Evolutionary conservation across 2,888 invertebrate species (phyloP), one percentile per base, ranked within the genome.

Genomic region (Hartigia nigra): DNA sequence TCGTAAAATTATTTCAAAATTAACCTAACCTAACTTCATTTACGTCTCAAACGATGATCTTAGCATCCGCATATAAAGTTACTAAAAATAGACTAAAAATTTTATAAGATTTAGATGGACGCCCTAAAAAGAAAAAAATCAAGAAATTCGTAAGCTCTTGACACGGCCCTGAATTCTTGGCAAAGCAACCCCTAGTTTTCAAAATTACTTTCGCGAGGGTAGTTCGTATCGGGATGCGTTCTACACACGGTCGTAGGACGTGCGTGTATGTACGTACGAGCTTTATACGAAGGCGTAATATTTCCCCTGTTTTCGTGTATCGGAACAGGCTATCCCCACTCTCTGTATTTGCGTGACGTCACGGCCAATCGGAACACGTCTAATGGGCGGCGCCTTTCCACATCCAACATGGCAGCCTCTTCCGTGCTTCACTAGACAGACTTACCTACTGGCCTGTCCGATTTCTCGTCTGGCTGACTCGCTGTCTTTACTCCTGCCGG

Each of bases 361-460:
- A 83, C 81, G 78, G 77, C 90, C 91, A 91, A 91, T 91, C 84
- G 85, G 84, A 82, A 81, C 79, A 83, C 83, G 85, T 85, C 86
- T 83, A 81, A 82, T 87, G 90, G 91, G 91, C 91, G 91, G 90
- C 88, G 91, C 91, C 89, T 88, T 83, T 75, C 84, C 83, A 77
- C 86, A 83, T 83, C 90, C 90, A 90, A 90, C 89, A 91, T 91
- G 90, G 90, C 89, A 90, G 88, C 86, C 84, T 74, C 23, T 55
- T 55, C 55, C 55, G 55, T 55, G 55, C 55, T 9, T 55, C 55
- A 5, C 23, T 9, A 23, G 23, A 5, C 55, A 23, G 55, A 55
- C 55, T 55, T 55, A 55, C 55, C 55, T 55, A 55, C 55, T 55
- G 34, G 34, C n/a, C 75, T 34, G 75, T 34, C 32, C 72, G 72